phyloP scores from a whole-genome alignment of 2,797 vertebrate genomes.

The Staurois parvus region DNA sequence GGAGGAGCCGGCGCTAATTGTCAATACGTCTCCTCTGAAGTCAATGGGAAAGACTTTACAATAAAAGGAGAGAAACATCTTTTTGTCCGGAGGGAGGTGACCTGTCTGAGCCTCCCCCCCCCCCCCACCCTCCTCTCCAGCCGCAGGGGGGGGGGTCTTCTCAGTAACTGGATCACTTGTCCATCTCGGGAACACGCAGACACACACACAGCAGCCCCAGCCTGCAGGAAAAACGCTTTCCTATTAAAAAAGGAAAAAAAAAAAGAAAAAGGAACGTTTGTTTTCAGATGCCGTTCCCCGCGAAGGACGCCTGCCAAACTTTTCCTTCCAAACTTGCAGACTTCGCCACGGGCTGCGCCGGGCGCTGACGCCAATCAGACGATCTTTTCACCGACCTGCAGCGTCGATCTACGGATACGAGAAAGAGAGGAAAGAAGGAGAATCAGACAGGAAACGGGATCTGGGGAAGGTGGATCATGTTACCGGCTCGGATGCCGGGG shows the following conservation, averaged over 20 bases:
- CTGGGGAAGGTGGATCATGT: conserved; percentile 1
- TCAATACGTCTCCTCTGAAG: background rate
- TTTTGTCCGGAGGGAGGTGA: conserved; percentile 52
- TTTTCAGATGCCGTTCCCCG: background rate
- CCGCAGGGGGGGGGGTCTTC: conserved; percentile 4
- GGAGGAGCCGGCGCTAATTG: background rate
- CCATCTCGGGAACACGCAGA: conserved; percentile 17
- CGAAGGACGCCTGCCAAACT: conserved; percentile 20
- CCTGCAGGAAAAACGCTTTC: too few species aligned
- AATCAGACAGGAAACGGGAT: background rate
- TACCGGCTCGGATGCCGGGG: conserved; percentile 67
- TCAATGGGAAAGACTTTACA: background rate
- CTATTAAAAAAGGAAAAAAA: background rate
- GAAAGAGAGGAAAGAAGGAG: too few species aligned
- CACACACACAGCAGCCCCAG: background rate
- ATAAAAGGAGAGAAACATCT: background rate
- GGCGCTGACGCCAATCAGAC: too few species aligned
- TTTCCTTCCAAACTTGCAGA: background rate
- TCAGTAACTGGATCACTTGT: conserved; percentile 29
- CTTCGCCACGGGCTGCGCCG: too few species aligned
- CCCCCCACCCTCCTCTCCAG: conserved; percentile 10
- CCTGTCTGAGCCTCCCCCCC: conserved; percentile 36
- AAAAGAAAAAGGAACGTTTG: too few species aligned
- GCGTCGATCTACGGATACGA: too few species aligned
- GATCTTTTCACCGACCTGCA: too few species aligned